Conservation (phyloP, 2,888 invertebrate species). For the Pocota personata region DNA sequence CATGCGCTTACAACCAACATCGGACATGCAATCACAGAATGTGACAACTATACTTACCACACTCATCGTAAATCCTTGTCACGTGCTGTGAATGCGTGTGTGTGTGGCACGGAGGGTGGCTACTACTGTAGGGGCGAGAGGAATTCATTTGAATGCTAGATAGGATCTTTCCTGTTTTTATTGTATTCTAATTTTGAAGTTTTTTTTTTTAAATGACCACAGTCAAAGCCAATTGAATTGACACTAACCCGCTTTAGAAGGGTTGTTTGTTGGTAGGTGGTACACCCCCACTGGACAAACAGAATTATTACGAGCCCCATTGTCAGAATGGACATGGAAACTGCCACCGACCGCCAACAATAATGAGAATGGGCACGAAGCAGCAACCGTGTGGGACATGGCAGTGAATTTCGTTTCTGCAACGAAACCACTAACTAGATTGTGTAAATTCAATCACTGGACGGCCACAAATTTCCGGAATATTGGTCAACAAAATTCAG, state of each 20-base stretch:
- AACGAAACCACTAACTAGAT: constrained; percentile 72
- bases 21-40: constrained; percentile 61
- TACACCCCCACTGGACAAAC: constrained; percentile 20
- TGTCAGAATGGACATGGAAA: constrained; percentile 9
- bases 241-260: constrained; percentile 54
- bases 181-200: neutral
- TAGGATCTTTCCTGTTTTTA: constrained; percentile 41
- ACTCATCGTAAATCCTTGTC: constrained; percentile 68
- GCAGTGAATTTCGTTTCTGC: constrained; percentile 60
- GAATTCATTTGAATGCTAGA: constrained; percentile 33
- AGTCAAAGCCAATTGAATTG: constrained; percentile 71
- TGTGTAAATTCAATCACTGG: constrained; percentile 74
- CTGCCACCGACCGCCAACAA: constrained; percentile 15
- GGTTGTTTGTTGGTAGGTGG: constrained; percentile 43
- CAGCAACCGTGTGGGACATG: neutral
- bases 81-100: constrained; percentile 52
- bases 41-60: constrained; percentile 63
- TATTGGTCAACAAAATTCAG: constrained; percentile 72
- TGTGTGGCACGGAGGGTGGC: neutral
- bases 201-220: constrained; percentile 43
- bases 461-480: constrained; percentile 67
- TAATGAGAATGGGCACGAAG: constrained; percentile 41
- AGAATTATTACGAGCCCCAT: constrained; percentile 62
- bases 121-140: neutral
- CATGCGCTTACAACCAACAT: constrained; percentile 57